Conservation (phyloP, 2,113 vertebrate species). For the Silurus asotus region DNA sequence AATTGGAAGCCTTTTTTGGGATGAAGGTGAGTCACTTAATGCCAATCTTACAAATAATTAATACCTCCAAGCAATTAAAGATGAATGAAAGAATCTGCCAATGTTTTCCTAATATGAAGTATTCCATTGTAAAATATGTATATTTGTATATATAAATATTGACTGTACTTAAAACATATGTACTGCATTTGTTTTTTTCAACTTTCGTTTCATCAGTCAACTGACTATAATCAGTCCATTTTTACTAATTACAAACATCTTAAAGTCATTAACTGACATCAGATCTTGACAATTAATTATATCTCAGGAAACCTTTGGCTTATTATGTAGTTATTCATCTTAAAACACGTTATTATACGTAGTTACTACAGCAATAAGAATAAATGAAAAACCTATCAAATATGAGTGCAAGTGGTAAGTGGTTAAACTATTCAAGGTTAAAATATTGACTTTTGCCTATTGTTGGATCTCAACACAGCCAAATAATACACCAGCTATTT, state of each 20-base stretch:
- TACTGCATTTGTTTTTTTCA: neutral
- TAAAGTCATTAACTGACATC: neutral
- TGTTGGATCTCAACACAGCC: neutral
- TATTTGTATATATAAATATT: neutral
- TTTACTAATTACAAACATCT: neutral
- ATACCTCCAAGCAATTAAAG: neutral
- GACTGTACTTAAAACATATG: neutral
- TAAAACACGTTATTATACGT: neutral
- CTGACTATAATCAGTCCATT: no score
- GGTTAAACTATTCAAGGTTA: neutral
- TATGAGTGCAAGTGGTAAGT: no score
- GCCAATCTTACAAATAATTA: neutral
- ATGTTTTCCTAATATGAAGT: neutral
- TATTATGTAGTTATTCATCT: neutral
- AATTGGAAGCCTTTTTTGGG: neutral
- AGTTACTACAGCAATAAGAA: neutral
- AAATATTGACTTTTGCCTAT: neutral
- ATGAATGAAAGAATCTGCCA: neutral
- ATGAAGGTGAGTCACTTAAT: neutral
- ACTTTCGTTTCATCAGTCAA: neutral
- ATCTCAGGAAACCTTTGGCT: neutral
- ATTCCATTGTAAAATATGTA: neutral
- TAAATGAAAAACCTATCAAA: neutral
- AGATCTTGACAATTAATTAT: neutral
- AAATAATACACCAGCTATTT: constrained; percentile 15